Percentiles rank a stretch among this genome's conserved stretches.
Evolutionary conservation across 2,113 vertebrate genomes (phyloP).

Genomic region (Gambusia affinis): DNA sequence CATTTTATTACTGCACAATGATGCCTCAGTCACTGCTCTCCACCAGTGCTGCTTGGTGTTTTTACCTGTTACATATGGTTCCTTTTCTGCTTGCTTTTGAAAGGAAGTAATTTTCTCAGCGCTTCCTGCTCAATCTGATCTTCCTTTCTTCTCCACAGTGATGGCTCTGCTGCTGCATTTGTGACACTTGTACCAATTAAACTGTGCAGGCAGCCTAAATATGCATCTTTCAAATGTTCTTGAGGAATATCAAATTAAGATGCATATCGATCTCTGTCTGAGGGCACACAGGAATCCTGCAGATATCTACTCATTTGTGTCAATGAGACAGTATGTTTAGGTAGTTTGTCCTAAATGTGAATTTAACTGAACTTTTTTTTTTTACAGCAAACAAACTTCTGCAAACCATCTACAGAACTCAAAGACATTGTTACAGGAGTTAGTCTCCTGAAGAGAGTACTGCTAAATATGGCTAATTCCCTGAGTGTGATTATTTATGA

Average conservation of each 20-base stretch:
- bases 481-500: too few species aligned
- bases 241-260: slow-evolving; percentile 69
- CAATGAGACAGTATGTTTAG: too few species aligned
- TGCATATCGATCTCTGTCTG: slow-evolving; percentile 46
- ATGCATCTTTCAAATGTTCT: slow-evolving; percentile 51
- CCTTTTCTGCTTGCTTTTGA: slow-evolving; percentile 25
- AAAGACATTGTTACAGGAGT: too few species aligned
- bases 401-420: too few species aligned
- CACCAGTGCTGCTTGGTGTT: slow-evolving; percentile 15
- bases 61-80: slow-evolving; percentile 28
- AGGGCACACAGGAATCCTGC: slow-evolving; percentile 3
- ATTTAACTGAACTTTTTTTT: too few species aligned
- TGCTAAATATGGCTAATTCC: too few species aligned
- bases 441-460: too few species aligned
- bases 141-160: slow-evolving; percentile 35
- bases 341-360: too few species aligned
- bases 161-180: slow-evolving; percentile 43
- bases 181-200: slow-evolving; percentile 66
- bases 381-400: too few species aligned
- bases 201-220: slow-evolving; percentile 42
- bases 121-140: slow-evolving; percentile 21
- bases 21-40: slow-evolving; percentile 40
- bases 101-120: slow-evolving; percentile 57
- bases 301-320: slow-evolving; percentile 34
- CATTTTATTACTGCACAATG: slow-evolving; percentile 66